Evolutionary conservation across 1,140 invertebrate species (phyloP), one percentile per base, ranked within the genome.

Genomic region (Drosophila leontia): DNA sequence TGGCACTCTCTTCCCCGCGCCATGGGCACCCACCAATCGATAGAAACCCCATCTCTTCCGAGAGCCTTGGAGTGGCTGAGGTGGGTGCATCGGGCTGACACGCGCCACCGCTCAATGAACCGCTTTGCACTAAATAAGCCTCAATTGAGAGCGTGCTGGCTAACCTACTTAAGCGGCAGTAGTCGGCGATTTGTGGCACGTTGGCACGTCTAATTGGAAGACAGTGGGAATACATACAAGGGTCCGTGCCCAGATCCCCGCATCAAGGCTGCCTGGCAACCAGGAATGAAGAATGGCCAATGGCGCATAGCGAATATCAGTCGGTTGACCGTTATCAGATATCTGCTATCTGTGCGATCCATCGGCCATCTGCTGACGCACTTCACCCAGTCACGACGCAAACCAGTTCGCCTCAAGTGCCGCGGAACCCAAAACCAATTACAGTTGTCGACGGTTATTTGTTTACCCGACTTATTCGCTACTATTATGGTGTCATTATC

Each of bases 331-430:
- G 45, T 51, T 72, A 72, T 72, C 69, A 41, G 48, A n/a, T 47
- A 71, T 45, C 45, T 19, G 32, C 37, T 51, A 51, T 70, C 65
- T 9, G 12, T n/a, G 58, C 19, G 37, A 51, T 32, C 56, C 42
- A 67, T 67, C 74, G 42, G 2, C 63, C 64, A 77, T 70, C 75
- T 69, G 45, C 61, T 86, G 82, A 86, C 82, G 82, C 62, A 74
- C 77, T 75, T 82, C 58, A 61, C 56, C 48, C 47, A 50, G 48
- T 55, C 58, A 29, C 68, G 44, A 74, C 82, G 82, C 53, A 85
- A 85, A 86, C 82, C 82, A 86, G 82, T 86, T 82, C 58, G 37
- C 48, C 41, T 85, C 75, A 67, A 85, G 82, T 85, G 75, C 26
- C 26, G 17, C 39, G 44, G 48, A 71, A 64, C 44, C 57, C 45